phyloP scores from a whole-genome alignment of 2,888 invertebrate genomes.

The Hypselothyrea guttata region DNA sequence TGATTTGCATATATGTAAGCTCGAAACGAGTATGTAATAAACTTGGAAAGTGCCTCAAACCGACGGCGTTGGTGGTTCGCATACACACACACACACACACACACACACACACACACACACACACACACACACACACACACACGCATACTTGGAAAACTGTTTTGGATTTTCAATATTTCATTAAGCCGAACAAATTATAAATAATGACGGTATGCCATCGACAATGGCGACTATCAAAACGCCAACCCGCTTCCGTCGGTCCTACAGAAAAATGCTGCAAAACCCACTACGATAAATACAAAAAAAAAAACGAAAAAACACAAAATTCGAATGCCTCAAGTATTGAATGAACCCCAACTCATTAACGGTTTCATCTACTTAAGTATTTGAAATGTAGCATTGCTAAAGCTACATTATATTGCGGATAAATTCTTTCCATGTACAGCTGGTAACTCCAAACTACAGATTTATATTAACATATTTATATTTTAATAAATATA shows the following conservation, averaged over 20 bases:
- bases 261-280: conserved; percentile 6
- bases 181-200: conserved; percentile 53
- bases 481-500: too few relatives aligned
- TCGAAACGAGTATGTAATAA: conserved; percentile 4
- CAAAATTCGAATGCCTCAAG: too few relatives aligned
- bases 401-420: too few relatives aligned
- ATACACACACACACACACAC: conserved; percentile 13
- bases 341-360: too few relatives aligned
- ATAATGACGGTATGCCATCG: conserved; percentile 44
- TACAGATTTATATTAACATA: too few relatives aligned
- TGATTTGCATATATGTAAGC: conserved; percentile 47
- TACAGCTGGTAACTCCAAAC: too few relatives aligned
- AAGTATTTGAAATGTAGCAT: too few relatives aligned
- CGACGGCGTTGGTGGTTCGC: conserved; percentile 30
- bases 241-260: conserved; percentile 63
- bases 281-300: conserved; percentile 17
- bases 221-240: conserved; percentile 23
- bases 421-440: too few relatives aligned
- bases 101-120: conserved; percentile 20
- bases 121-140: conserved; percentile 14
- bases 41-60: conserved; percentile 45
- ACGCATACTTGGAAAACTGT: conserved; percentile 39
- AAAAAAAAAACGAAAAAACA: too few relatives aligned
- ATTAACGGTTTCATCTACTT: too few relatives aligned
- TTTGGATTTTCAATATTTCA: conserved; percentile 46